Base-by-base conservation (phyloP, 2,113 vertebrate genomes). In the Henicopernis longicauda region DNA sequence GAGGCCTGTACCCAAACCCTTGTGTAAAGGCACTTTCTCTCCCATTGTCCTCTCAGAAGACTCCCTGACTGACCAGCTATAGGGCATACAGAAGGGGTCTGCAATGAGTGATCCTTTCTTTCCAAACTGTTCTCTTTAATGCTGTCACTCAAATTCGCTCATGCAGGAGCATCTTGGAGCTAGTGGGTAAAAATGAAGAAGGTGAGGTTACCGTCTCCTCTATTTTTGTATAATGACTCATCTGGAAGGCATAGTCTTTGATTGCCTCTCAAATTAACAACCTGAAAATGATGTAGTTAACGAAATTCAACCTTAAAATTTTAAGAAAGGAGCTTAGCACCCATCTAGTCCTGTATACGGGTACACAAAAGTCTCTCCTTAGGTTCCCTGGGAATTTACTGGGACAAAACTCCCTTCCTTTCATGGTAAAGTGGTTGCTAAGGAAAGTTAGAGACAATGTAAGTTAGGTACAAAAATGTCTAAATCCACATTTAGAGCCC, bases 121-220 rank as follows among this genome's bases (percentile, higher is more conserved):
- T 69, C 36, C 38, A 42, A 36, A 59, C 11, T 32, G 3, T 32
- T 36, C 3, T 40, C 14, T 40, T 63, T 15, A 11, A 13, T 8
- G 1, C 8, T 31, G 21, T 32, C 42, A 55, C 6, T 59, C 25
- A 27, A 63, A 55, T 50, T 72, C 22, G 5, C 6, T 78, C 13
- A 29, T 0, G 2, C 1, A 26, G 16, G 8, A 18, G 3, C 19
- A 52, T 31, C 7, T 38, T 79, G 36, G 40, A 57, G 4, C 7
- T 47, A 8, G 4, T 42, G 3, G 5, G 16, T 36, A 69, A 77
- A 70, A 88, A n/a, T 19, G 10, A 54, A 74, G 22, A 44, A 23
- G 4, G 1, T 31, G 3, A 81, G 16, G 13, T 62, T 83, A 50
- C 32, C 15, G 52, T 52, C 25, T 70, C 11, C 12, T n/a, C 40